A percentile compares a stretch with the other conserved stretches of the same genome.
Evolutionary conservation across 23 tunicate species (phyloP).

Genomic region (Diplosoma virens): DNA sequence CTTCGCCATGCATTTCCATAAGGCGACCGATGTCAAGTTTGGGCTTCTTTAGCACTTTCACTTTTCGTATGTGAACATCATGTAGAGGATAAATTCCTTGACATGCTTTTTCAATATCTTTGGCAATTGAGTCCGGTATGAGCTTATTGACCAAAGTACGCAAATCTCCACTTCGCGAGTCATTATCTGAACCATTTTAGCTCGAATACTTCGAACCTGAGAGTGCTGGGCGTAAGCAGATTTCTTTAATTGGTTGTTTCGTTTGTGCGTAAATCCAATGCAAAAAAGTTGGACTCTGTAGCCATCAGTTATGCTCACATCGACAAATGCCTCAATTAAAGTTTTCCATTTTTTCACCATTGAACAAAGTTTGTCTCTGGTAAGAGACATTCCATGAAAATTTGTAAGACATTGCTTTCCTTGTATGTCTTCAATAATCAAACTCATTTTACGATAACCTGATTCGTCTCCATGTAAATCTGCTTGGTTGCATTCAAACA

Average conservation of each 20-base stretch:
- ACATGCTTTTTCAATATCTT: slow-evolving; percentile 91
- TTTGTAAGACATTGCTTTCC: slow-evolving; percentile 92
- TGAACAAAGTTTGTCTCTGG: slow-evolving; percentile 92
- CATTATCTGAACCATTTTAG: slow-evolving; percentile 91
- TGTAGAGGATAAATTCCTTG: slow-evolving; percentile 91
- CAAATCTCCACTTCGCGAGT: slow-evolving; percentile 87
- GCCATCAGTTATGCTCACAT: slow-evolving; percentile 88
- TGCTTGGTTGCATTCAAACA: slow-evolving; percentile 94
- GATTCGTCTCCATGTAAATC: slow-evolving; percentile 98
- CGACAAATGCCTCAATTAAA: slow-evolving; percentile 76
- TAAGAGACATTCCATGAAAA: slow-evolving; percentile 93
- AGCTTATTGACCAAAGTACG: slow-evolving; percentile 79
- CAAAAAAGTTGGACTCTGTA: slow-evolving; percentile 80
- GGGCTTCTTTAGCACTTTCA: slow-evolving; percentile 90
- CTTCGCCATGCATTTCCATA: slow-evolving; percentile 95
- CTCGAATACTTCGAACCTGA: slow-evolving; percentile 82
- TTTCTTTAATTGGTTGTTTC: slow-evolving; percentile 92
- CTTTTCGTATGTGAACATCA: slow-evolving; percentile 93
- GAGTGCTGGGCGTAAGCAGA: slow-evolving; percentile 94
- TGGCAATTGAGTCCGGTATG: slow-evolving; percentile 93
- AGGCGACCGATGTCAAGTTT: slow-evolving; percentile 76
- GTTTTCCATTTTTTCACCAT: slow-evolving; percentile 99
- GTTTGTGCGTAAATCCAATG: slow-evolving; percentile 92
- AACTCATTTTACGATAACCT: slow-evolving; percentile 77
- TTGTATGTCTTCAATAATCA: slow-evolving; percentile 87